Conservation (phyloP, 92 coral and sea anemone genomes). For the Zoanthus sansibaricus region DNA sequence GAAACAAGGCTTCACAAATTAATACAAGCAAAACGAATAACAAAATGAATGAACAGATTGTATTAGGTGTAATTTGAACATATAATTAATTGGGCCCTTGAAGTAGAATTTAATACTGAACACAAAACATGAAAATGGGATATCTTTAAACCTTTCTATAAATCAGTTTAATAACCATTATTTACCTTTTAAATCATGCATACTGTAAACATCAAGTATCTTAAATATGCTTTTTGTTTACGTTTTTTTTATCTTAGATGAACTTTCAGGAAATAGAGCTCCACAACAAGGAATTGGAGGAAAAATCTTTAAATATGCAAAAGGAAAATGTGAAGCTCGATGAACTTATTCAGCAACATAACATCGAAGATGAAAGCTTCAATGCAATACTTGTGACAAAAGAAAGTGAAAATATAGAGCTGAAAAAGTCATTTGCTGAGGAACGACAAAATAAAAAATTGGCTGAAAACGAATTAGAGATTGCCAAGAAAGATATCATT, state of each 20-base stretch:
- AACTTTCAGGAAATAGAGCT: constrained; percentile 37
- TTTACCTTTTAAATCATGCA: too few relatives aligned
- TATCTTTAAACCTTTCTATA: too few relatives aligned
- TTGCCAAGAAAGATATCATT: constrained; percentile 66
- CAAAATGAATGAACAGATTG: too few relatives aligned
- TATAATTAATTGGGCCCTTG: too few relatives aligned
- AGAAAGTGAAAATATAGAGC: constrained; percentile 1
- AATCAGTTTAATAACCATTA: too few relatives aligned
- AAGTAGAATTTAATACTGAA: too few relatives aligned
- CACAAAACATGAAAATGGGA: too few relatives aligned
- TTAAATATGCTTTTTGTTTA: too few relatives aligned
- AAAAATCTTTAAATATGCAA: constrained; percentile 37
- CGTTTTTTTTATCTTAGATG: constrained; percentile 7
- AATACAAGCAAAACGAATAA: too few relatives aligned
- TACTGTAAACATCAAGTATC: too few relatives aligned
- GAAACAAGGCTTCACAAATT: too few relatives aligned
- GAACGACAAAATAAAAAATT: constrained; percentile 42
- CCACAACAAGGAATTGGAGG: constrained; percentile 50
- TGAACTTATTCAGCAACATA: constrained; percentile 64
- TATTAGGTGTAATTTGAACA: too few relatives aligned
- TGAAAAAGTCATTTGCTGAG: constrained; percentile 9
- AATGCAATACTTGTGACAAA: constrained; percentile 34
- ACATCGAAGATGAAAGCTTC: constrained; percentile 63
- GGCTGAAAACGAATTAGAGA: constrained; percentile 73
- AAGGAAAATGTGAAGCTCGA: constrained; percentile 62